Evolutionary conservation across 2,797 vertebrate genomes (phyloP).

Genomic region (Amblyopsis hoosieri): DNA sequence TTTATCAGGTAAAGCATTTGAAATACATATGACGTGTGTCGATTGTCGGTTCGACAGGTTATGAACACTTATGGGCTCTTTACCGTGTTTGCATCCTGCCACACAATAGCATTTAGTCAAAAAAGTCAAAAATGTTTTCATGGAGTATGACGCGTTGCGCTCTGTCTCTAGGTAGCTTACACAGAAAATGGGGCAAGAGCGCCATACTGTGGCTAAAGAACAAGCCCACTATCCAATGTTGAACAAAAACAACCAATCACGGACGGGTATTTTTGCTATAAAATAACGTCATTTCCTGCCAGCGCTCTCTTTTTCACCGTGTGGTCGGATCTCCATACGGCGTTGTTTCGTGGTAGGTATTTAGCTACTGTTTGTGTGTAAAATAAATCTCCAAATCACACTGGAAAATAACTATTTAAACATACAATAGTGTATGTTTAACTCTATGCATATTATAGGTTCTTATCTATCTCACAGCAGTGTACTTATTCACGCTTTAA

Average conservation of each 20-base stretch:
- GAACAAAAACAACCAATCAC: slow-evolving; percentile 6
- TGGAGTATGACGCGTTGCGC: too few species aligned
- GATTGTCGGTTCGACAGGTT: too few species aligned
- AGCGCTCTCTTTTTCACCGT: slow-evolving; percentile 77
- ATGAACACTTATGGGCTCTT: too few species aligned
- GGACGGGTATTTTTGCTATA: slow-evolving; percentile 42
- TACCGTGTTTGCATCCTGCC: too few species aligned
- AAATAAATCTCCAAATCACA: background rate
- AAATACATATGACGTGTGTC: too few species aligned
- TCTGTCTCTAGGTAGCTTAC: too few species aligned
- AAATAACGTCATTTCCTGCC: slow-evolving; percentile 61
- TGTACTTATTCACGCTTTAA: background rate
- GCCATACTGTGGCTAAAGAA: slow-evolving; percentile 26
- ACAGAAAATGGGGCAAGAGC: background rate
- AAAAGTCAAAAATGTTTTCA: too few species aligned
- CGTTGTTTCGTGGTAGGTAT: slow-evolving; percentile 85
- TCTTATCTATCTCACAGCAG: background rate
- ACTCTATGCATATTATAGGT: too few species aligned
- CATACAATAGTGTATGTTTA: too few species aligned
- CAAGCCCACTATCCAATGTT: background rate
- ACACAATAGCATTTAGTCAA: too few species aligned
- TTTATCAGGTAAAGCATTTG: too few species aligned
- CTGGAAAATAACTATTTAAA: background rate
- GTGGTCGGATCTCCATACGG: slow-evolving; percentile 80
- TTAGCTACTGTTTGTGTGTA: background rate